Evolutionary conservation across 2,888 invertebrate genomes (phyloP).

Genomic region (Phengaris alcon): DNA sequence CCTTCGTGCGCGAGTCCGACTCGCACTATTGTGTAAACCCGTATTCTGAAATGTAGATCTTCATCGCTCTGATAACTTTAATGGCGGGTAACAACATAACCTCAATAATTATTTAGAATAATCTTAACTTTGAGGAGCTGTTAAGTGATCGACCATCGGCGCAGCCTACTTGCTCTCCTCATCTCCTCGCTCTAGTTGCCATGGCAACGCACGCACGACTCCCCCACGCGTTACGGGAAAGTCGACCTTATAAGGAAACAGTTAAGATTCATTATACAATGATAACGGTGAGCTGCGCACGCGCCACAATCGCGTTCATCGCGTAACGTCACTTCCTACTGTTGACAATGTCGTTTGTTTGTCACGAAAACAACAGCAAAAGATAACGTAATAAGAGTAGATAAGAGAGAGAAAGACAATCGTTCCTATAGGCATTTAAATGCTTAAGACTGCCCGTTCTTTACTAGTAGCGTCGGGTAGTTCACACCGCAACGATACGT

Average conservation of each 20-base stretch:
- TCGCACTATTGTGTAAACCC: no score
- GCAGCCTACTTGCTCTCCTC: not conserved
- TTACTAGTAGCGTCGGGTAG: no score
- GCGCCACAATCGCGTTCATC: slow-evolving; percentile 7
- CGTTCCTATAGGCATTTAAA: no score
- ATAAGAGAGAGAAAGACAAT: not conserved
- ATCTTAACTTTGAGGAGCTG: not conserved
- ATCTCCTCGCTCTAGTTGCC: slow-evolving; percentile 46
- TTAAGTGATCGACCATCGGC: not conserved
- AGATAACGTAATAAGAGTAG: not conserved
- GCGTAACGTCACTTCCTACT: slow-evolving; percentile 20
- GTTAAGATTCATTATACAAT: not conserved
- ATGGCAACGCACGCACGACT: slow-evolving; percentile 36
- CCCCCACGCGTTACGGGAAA: not conserved
- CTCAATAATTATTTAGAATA: slow-evolving; percentile 1
- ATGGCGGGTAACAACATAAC: slow-evolving; percentile 26
- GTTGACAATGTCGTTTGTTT: not conserved
- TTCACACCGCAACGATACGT: no score
- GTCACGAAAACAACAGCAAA: not conserved
- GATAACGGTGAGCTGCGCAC: not conserved
- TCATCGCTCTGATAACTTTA: slow-evolving; percentile 3
- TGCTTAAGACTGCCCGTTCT: no score
- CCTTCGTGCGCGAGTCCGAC: no score
- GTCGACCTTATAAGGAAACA: slow-evolving; percentile 5
- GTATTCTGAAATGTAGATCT: not conserved